Percentiles rank a stretch among this genome's conserved stretches.
Conservation (phyloP, 2,797 vertebrate genomes). For the Poeciliopsis infans region DNA sequence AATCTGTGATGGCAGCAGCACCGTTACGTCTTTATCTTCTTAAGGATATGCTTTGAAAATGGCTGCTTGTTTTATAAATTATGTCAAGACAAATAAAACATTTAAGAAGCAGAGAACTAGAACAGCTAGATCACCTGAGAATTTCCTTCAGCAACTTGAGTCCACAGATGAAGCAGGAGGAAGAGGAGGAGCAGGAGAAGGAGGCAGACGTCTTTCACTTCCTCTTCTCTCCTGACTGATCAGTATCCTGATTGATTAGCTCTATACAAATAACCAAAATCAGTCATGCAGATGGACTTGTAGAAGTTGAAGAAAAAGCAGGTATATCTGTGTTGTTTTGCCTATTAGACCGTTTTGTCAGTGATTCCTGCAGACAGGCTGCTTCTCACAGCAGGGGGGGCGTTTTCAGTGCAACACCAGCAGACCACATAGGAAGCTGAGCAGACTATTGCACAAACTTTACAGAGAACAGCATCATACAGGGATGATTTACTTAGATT, state of each 20-base stretch:
- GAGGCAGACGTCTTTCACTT: background rate
- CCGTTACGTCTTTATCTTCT: background rate
- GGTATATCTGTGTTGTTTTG: background rate
- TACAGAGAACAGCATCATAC: background rate
- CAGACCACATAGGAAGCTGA: background rate
- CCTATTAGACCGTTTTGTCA: background rate
- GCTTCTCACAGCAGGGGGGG: background rate
- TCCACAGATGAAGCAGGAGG: constrained; percentile 5
- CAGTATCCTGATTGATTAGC: background rate
- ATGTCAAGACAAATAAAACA: constrained; percentile 8
- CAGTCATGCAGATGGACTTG: background rate
- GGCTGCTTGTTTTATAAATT: constrained; percentile 1
- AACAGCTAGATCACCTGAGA: constrained; percentile 3
- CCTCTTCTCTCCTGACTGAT: background rate
- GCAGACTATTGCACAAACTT: background rate
- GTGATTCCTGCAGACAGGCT: background rate
- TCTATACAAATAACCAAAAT: background rate
- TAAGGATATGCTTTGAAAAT: background rate
- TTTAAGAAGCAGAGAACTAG: constrained; percentile 7
- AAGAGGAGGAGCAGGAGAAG: background rate
- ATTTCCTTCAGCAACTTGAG: constrained; percentile 2
- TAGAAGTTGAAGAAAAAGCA: background rate
- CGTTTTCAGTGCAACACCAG: constrained; percentile 3
- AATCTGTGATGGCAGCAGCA: background rate
- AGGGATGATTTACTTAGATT: background rate